These are phyloP conservation scores for Alloplasta piceator DNA, from an alignment of 2,888 invertebrate species.

Conservation along the genomic window DNA sequence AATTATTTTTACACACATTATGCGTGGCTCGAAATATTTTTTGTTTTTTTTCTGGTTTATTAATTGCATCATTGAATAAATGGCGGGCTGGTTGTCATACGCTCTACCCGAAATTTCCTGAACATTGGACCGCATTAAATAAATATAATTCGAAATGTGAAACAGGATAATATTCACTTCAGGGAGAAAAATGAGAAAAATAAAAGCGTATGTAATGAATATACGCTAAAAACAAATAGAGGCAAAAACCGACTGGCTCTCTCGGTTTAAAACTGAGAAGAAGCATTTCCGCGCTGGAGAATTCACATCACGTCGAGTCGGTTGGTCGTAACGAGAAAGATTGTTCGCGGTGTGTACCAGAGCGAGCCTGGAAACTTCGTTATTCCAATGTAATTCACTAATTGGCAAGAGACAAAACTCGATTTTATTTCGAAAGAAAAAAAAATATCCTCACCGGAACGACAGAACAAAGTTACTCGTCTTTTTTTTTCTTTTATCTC, in stretches of 20 bases:
- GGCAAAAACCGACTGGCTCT: neutral
- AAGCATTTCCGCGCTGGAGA: constrained; percentile 16
- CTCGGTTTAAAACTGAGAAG: neutral
- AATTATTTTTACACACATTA: too few species aligned
- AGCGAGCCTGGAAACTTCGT: constrained; percentile 25
- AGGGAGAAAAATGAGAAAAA: neutral
- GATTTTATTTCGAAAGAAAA: neutral
- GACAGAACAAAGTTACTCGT: too few species aligned
- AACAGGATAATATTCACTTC: neutral
- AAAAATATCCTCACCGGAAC: too few species aligned
- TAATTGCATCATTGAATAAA: too few species aligned
- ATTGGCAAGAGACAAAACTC: constrained; percentile 36
- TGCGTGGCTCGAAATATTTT: neutral
- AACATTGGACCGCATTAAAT: neutral
- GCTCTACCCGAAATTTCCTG: neutral
- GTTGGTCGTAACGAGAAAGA: constrained; percentile 43
- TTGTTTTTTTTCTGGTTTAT: neutral
- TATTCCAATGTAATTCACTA: constrained; percentile 52
- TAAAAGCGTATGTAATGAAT: neutral
- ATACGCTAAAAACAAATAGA: neutral
- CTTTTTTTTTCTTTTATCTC: too few species aligned
- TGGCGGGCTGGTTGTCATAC: too few species aligned
- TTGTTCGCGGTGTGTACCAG: constrained; percentile 2
- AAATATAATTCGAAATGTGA: neutral
- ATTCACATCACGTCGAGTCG: constrained; percentile 51